Conservation (phyloP, 1,140 invertebrate genomes). For the Heliconius melpomene region DNA sequence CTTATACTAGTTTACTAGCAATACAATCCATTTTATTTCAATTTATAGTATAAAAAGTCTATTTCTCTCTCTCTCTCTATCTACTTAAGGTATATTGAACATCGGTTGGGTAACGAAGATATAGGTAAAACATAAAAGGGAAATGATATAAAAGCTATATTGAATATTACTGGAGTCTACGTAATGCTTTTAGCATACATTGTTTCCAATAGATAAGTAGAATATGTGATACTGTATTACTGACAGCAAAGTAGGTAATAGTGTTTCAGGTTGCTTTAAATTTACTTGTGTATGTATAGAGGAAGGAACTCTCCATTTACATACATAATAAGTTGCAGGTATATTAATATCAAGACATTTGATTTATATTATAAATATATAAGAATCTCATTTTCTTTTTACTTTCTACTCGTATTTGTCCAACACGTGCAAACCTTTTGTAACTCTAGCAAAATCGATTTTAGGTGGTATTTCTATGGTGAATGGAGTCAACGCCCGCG, state of each 20-base stretch:
- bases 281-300: too few relatives aligned
- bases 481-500: slow-evolving; percentile 9
- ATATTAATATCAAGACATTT: neutral
- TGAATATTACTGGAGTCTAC: neutral
- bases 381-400: neutral
- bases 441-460: neutral
- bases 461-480: slow-evolving; percentile 4
- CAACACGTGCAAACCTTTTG: neutral
- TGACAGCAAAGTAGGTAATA: neutral
- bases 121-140: neutral
- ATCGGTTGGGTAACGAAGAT: neutral
- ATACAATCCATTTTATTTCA: slow-evolving; percentile 10
- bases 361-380: too few relatives aligned
- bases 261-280: neutral
- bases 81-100: neutral
- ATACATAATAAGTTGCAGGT: neutral
- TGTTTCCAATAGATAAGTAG: neutral
- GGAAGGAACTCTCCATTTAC: too few relatives aligned
- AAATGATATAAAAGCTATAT: neutral
- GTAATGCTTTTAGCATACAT: neutral
- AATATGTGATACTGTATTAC: neutral
- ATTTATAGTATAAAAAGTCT: neutral
- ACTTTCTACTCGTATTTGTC: neutral
- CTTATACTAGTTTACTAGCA: slow-evolving; percentile 29
- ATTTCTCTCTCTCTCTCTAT: neutral